Base-by-base conservation (phyloP, 2,797 vertebrate species). In the Gambusia yucatana region DNA sequence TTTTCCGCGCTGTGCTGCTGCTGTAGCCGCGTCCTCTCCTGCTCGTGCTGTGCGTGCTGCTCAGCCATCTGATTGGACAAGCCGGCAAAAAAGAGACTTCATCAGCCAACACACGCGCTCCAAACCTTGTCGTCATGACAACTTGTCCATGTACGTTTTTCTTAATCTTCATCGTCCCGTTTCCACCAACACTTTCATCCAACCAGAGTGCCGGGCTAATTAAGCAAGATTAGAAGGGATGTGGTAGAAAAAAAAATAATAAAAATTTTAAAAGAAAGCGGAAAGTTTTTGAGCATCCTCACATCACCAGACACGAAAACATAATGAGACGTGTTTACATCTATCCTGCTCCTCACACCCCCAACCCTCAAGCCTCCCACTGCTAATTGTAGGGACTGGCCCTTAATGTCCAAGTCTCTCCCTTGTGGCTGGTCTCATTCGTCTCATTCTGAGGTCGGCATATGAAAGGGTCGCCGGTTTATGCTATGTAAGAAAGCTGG, bases 61-160 rank as follows among this genome's bases (percentile, higher is more conserved):
- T 98, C 97, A 95, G 97, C 97, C 96, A 98, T 99, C 98, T 99
- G 98, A 99, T 99, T 99, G 98, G 98, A 98, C 97, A 97, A 97
- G 96, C 93, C 94, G 95, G 89, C 89, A 91, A 93, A 96, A 96
- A 96, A 96, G 92, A 98, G 97, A 98, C 97, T 98, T 97, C 97
- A 97, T 98, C 97, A 98, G 96, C 96, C 92, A 93, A 94, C 94
- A 90, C 93, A 92, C 84, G 91, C 86, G 90, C 89, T 67, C 88
- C 84, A 97, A 97, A 97, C 96, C 96, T 95, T 96, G 98, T 99
- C 97, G 97, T 98, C 98, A 99, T 99, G 98, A 99, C 98, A 98
- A 99, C 98, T 97, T 96, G 94, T 96, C 97, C 96, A 96, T 97
- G 96, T 86, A 96, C 94, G 82, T 77, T 85, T 89, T 88, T 84